Evolutionary conservation across 2,113 vertebrate genomes (phyloP).

Genomic region (Chrysemys picta): DNA sequence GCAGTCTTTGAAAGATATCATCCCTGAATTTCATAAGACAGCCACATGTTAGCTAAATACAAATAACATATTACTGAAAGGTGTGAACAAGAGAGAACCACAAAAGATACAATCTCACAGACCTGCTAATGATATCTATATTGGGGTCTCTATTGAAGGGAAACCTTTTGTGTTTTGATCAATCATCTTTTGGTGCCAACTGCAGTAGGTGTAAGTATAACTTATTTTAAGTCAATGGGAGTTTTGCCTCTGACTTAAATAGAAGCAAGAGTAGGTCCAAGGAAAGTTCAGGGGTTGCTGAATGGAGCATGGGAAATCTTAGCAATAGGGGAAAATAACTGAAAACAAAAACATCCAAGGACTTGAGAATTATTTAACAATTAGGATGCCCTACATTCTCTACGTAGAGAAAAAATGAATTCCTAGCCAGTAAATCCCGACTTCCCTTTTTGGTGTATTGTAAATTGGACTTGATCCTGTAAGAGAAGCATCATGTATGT

Average conservation of each 20-base stretch:
- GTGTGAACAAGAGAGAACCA: neutral
- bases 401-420: neutral
- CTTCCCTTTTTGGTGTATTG: neutral
- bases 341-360: neutral
- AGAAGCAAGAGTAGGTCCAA: neutral
- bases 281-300: neutral
- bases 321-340: neutral
- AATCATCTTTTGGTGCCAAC: neutral
- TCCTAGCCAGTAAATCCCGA: neutral
- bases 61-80: neutral
- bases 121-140: neutral
- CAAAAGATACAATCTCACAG: neutral
- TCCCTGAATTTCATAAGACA: neutral
- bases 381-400: neutral
- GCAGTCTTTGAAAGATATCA: neutral
- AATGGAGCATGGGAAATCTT: neutral
- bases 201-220: neutral
- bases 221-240: neutral
- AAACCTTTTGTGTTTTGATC: neutral
- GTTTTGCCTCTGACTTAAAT: neutral
- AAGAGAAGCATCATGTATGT: neutral
- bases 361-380: neutral
- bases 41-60: neutral
- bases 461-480: neutral
- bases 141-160: neutral